Evolutionary conservation across 2,888 invertebrate species (phyloP).

Genomic region (Dicyrtomina minuta): DNA sequence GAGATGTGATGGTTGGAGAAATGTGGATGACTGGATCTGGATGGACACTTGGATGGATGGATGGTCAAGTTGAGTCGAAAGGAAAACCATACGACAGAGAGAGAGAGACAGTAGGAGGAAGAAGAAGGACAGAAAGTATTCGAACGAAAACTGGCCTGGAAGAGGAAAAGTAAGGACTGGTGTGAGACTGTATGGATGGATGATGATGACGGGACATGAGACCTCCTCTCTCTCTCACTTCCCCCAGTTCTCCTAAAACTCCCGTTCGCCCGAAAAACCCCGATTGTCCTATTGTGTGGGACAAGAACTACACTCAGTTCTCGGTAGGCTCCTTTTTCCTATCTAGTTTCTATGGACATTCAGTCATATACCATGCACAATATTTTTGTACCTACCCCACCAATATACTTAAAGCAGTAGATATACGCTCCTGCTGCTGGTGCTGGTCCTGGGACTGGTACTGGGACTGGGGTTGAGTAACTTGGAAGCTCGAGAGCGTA

Average conservation of each 20-base stretch:
- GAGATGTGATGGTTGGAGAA: constrained; percentile 2
- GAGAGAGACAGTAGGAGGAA: constrained; percentile 5
- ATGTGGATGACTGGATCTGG: constrained; percentile 12
- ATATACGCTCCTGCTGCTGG: not conserved
- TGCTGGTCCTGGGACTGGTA: too few species aligned
- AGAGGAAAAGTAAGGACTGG: constrained; percentile 17
- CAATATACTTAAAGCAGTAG: not conserved
- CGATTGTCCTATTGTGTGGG: constrained; percentile 20
- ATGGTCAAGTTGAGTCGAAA: constrained; percentile 21
- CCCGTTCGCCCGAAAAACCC: constrained; percentile 24
- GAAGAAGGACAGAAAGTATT: constrained; percentile 18
- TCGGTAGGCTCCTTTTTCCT: not conserved
- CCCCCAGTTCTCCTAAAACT: constrained; percentile 21
- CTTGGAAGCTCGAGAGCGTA: too few species aligned
- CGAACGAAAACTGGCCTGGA: constrained; percentile 5
- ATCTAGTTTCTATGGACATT: not conserved
- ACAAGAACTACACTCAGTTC: not conserved
- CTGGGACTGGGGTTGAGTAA: too few species aligned
- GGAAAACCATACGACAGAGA: constrained; percentile 13
- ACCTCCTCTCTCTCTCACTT: constrained; percentile 18
- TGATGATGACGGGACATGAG: constrained; percentile 18
- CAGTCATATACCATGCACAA: not conserved
- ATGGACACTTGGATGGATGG: constrained; percentile 29
- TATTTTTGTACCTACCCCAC: not conserved
- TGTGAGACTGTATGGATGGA: constrained; percentile 11